A percentile compares a stretch with the other conserved stretches of the same genome.
Evolutionary conservation across 2,797 vertebrate species (phyloP).

Genomic region (Graptemys geographica): DNA sequence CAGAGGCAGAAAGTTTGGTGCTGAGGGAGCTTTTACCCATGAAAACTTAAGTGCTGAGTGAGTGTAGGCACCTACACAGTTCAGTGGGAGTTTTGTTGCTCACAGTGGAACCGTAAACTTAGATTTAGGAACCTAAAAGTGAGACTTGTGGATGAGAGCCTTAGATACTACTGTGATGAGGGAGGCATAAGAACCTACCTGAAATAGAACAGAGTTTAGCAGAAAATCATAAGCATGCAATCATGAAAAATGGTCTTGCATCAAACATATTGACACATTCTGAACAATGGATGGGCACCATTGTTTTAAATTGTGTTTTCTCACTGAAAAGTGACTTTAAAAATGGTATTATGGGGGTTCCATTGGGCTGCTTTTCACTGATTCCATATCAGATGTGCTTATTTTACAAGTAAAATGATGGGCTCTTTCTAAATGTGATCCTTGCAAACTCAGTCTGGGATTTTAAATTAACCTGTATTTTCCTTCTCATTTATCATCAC

Average conservation of each 20-base stretch:
- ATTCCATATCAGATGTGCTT: rapidly evolving
- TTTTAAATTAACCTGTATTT: neutral
- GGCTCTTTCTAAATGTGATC: neutral
- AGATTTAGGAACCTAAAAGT: neutral
- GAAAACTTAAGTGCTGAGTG: neutral
- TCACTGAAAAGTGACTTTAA: neutral
- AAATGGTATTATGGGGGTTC: rapidly evolving
- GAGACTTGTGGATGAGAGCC: neutral
- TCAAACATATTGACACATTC: neutral
- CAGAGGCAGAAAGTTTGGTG: neutral
- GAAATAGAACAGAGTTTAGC: neutral
- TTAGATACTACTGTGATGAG: neutral
- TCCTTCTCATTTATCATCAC: neutral
- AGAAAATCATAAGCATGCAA: neutral
- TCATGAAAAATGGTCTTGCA: neutral
- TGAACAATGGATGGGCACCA: neutral
- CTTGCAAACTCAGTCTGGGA: neutral
- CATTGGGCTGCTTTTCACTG: neutral
- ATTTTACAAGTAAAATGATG: neutral
- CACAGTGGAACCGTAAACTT: neutral
- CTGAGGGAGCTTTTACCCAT: neutral
- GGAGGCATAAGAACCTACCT: neutral
- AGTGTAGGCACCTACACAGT: no score
- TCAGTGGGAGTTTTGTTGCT: neutral
- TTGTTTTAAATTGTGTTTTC: neutral